Evolutionary conservation across 2,797 vertebrate genomes (phyloP).

Genomic region (Characodon lateralis): DNA sequence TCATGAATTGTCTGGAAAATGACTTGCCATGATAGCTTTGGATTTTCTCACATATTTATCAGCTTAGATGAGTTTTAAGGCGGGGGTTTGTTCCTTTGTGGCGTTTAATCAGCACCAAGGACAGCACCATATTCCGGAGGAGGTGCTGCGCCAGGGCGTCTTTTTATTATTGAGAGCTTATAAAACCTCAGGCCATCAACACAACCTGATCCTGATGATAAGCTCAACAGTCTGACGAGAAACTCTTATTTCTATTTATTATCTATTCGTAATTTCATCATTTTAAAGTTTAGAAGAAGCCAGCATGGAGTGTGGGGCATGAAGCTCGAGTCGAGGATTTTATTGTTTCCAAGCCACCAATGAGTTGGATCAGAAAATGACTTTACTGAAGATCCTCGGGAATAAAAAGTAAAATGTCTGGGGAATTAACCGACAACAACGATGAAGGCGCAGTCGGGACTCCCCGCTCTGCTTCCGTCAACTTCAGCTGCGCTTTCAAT

Average conservation of each 20-base stretch:
- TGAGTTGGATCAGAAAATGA: constrained; percentile 8
- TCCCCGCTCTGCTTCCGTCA: constrained; percentile 55
- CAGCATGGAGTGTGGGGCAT: neutral
- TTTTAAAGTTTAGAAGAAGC: neutral
- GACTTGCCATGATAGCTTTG: neutral
- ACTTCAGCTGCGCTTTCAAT: constrained; percentile 65
- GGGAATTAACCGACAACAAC: constrained; percentile 39
- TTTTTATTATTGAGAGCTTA: constrained; percentile 4
- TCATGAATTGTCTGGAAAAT: neutral
- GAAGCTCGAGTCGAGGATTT: constrained; percentile 2
- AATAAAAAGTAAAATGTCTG: constrained; percentile 69
- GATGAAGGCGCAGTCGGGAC: constrained; percentile 52
- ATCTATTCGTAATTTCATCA: neutral
- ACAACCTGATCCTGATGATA: neutral
- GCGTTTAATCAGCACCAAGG: constrained; percentile 40
- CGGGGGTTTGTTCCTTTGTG: neutral
- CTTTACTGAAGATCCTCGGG: constrained; percentile 27
- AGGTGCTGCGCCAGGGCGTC: constrained; percentile 38
- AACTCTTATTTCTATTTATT: neutral
- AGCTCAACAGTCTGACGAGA: constrained; percentile 5
- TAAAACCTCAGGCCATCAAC: constrained; percentile 18
- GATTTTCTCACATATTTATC: neutral
- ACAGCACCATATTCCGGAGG: constrained; percentile 40
- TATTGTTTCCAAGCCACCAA: neutral
- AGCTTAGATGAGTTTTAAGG: neutral